A percentile compares a stretch with the other conserved stretches of the same genome.
These are phyloP conservation scores for Excalfactoria chinensis DNA, from an alignment of 2,113 vertebrate species.

Conservation along the genomic window DNA sequence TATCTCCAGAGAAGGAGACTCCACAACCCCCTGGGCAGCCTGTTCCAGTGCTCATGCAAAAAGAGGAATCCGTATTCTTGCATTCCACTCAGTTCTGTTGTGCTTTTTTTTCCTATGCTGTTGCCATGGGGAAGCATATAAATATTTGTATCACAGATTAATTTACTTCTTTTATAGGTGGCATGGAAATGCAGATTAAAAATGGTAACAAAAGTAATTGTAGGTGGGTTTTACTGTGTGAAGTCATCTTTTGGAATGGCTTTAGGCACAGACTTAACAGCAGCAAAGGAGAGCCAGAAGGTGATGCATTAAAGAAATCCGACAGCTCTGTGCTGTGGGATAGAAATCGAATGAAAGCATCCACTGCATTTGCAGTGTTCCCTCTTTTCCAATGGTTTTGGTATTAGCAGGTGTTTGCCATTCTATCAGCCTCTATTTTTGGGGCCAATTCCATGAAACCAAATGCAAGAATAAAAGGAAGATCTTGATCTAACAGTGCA, in stretches of 20 bases:
- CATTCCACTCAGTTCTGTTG: not conserved
- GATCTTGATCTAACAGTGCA: not conserved
- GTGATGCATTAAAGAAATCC: not conserved
- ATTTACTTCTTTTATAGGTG: slow-evolving; percentile 21
- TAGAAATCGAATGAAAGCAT: not conserved
- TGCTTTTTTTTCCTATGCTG: not conserved
- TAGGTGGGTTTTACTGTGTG: not conserved
- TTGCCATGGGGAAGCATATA: slow-evolving; percentile 42
- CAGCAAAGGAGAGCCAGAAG: not conserved
- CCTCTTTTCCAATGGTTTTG: not conserved
- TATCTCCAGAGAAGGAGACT: no score
- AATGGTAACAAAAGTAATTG: not conserved
- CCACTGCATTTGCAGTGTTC: not conserved
- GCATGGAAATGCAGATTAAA: slow-evolving; percentile 34
- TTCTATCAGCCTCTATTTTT: fast-evolving
- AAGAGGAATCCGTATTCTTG: slow-evolving; percentile 5
- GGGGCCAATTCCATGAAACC: not conserved
- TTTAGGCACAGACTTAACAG: not conserved
- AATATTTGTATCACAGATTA: slow-evolving; percentile 52
- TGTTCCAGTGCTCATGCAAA: not conserved
- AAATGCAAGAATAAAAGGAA: not conserved
- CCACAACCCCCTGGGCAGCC: no score
- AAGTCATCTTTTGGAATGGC: not conserved
- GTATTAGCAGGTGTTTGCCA: not conserved
- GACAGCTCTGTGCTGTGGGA: not conserved